A percentile compares a stretch with the other conserved stretches of the same genome.
These are phyloP conservation scores for Rhinichthys osculus DNA, from an alignment of 2,797 vertebrate genomes.

Conservation along the genomic window DNA sequence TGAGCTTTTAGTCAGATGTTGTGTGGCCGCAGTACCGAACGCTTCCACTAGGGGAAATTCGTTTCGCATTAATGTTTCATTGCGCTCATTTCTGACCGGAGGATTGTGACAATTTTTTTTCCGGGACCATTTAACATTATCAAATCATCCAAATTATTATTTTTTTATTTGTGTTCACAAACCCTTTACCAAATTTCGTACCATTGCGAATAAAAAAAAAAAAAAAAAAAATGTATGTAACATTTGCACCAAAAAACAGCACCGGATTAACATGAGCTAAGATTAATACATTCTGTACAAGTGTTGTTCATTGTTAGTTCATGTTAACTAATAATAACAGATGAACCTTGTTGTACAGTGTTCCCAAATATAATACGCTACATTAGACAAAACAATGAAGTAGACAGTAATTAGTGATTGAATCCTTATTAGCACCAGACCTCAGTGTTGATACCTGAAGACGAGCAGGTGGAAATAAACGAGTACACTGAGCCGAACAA, in stretches of 20 bases:
- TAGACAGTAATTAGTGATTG: not conserved
- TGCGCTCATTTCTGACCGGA: not conserved
- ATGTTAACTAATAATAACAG: not conserved
- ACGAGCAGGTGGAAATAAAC: not conserved
- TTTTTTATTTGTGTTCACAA: not conserved
- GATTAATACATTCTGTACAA: not conserved
- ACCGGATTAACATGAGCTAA: not conserved
- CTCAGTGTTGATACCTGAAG: conserved; percentile 12
- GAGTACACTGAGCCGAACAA: not conserved
- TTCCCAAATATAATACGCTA: not conserved
- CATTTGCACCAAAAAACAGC: not conserved
- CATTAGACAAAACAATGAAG: conserved; percentile 7
- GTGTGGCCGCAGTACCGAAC: not conserved
- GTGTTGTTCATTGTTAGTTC: not conserved
- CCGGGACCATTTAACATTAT: no score
- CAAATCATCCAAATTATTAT: no score
- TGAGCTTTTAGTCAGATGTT: not conserved
- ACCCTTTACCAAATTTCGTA: not conserved
- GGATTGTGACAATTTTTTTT: no score
- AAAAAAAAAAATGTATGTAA: no score
- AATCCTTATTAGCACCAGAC: conserved; percentile 4
- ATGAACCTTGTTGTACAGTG: not conserved
- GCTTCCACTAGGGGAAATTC: not conserved
- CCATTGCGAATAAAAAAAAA: not conserved
- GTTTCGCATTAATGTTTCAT: no score